Evolutionary conservation across 2,797 vertebrate species (phyloP), one percentile per base, ranked within the genome.

Genomic region (Myotis findleyi): DNA sequence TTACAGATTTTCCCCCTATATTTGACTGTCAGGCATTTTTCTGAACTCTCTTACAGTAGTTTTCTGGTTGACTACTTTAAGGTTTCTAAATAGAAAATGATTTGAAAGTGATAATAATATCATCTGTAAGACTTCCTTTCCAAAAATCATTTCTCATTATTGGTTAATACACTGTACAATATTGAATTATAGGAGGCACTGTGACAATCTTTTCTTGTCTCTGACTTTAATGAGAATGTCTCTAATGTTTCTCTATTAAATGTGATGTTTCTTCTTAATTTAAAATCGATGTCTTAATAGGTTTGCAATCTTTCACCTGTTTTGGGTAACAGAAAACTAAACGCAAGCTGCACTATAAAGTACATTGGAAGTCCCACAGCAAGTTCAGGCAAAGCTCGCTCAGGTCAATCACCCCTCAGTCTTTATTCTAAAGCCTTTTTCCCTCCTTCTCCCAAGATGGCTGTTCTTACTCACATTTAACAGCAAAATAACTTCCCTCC

Each of bases 61-160:
- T 77, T 75, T 59, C 75, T 55, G 41, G 20, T 41, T 89, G 16
- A 89, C 30, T 79, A 79, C 62, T 91, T 88, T 81, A 92, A 80
- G 64, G 80, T 91, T 87, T 90, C 41, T 47, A 88, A 94, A 57
- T 51, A 92, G 62, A 85, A 85, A 85, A 59, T 72, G n/a, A 69
- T 88, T 69, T 88, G 13, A 89, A 93, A 86, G 68, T 72, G 36
- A 49, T 53, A 49, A 55, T 53, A 49, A 71, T 44, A 38, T 66
- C 57, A 80, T 88, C 64, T 86, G 5, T 73, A 82, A 82, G n/a
- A 82, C 66, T 89, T 64, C 21, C n/a, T 88, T 86, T 73, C 80
- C 36, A 79, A 90, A 86, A 82, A 51, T n/a, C 69, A 62, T 23
- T 76, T 62, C 23, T 84, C 44, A n/a, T 80, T 44, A 72, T 80